These are phyloP conservation scores for Tortrix viridana DNA, from an alignment of 2,888 invertebrate species.

Conservation along the genomic window DNA sequence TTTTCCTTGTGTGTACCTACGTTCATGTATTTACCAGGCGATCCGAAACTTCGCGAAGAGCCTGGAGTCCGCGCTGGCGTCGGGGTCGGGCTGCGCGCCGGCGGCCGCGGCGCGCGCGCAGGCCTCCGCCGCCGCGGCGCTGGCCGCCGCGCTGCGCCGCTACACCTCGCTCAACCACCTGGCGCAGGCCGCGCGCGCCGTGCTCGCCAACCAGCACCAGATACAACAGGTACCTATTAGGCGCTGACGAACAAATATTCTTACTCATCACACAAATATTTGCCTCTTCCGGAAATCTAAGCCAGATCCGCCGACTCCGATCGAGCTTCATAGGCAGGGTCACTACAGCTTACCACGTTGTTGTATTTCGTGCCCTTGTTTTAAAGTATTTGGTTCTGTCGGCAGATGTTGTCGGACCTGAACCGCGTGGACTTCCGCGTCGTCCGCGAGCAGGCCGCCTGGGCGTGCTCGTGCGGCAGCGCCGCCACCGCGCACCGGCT, in stretches of 20 bases:
- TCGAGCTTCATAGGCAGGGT: no score
- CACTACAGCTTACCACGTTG: no score
- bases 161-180: slow-evolving; percentile 97
- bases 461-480: slow-evolving; percentile 98
- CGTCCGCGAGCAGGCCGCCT: slow-evolving; percentile 96
- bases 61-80: slow-evolving; percentile 93
- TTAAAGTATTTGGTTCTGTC: no score
- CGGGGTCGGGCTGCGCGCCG: slow-evolving; percentile 93
- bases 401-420: slow-evolving; percentile 97
- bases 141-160: slow-evolving; percentile 96
- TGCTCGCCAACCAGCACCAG: slow-evolving; percentile 93
- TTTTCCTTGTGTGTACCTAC: background rate
- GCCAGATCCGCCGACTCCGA: no score
- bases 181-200: slow-evolving; percentile 91
- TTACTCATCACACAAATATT: no score
- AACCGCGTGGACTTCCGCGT: slow-evolving; percentile 99
- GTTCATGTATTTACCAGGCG: slow-evolving; percentile 86
- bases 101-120: slow-evolving; percentile 91
- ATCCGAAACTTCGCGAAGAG: slow-evolving; percentile 79
- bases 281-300: no score
- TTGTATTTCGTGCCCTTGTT: no score
- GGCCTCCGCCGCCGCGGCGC: slow-evolving; percentile 94
- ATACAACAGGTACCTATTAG: slow-evolving; percentile 95
- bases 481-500: slow-evolving; percentile 91
- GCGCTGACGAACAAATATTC: background rate